Percentiles rank a stretch among this genome's conserved stretches.
Evolutionary conservation across 1,140 invertebrate species (phyloP).

Genomic region (Aricia agestis): DNA sequence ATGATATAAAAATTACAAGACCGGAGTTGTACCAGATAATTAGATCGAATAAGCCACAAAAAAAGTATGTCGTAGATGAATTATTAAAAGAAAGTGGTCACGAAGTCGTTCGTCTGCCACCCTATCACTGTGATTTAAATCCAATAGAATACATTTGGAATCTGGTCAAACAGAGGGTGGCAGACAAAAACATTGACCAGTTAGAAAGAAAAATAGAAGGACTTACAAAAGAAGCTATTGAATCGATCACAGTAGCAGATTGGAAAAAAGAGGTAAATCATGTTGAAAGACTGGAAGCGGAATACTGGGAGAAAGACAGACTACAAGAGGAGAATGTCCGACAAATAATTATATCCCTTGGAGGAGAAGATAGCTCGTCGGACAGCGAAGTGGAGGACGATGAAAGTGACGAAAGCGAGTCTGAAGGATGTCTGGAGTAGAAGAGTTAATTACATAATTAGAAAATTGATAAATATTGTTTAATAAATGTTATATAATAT

Average conservation of each 20-base stretch:
- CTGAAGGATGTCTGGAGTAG: not conserved
- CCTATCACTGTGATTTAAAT: not conserved
- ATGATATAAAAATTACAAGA: not conserved
- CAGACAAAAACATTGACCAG: not conserved
- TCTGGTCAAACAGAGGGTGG: not conserved
- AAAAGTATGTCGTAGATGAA: not conserved
- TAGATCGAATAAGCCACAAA: not conserved
- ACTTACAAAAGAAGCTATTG: not conserved
- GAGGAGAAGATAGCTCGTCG: constrained; percentile 3
- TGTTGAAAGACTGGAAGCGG: not conserved
- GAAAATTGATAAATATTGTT: not conserved
- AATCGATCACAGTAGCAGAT: not conserved
- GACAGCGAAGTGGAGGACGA: not conserved
- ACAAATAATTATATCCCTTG: not conserved
- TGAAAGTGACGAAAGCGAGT: constrained; percentile 3
- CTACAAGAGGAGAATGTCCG: not conserved
- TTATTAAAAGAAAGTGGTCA: not conserved
- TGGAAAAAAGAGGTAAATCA: not conserved
- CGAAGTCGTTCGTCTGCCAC: not conserved
- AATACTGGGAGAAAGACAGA: not conserved
- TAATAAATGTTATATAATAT: not conserved
- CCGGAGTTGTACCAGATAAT: not conserved
- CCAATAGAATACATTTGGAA: not conserved
- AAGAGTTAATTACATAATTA: constrained; percentile 10
- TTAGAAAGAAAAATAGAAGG: not conserved